Percentiles rank a stretch among this genome's conserved stretches.
phyloP scores from a whole-genome alignment of 53 echinoderm and acorn worm species.

The Antedon mediterranea region DNA sequence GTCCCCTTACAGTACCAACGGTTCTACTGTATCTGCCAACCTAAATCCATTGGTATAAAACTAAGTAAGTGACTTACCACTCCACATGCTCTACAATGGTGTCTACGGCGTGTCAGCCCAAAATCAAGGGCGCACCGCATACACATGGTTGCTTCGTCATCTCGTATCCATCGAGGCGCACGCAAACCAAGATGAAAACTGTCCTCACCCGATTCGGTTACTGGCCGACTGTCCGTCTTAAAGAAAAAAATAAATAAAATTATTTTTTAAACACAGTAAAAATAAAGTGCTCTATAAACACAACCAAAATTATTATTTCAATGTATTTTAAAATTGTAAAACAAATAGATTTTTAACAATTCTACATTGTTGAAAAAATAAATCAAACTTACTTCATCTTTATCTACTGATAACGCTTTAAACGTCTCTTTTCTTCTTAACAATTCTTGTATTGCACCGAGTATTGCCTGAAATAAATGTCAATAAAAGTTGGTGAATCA shows the following conservation, averaged over 20 bases:
- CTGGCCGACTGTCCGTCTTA: background rate
- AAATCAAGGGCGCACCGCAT: conserved; percentile 86
- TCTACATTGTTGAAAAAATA: no score
- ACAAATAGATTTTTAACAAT: no score
- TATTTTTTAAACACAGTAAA: no score
- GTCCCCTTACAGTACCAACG: no score
- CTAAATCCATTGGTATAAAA: no score
- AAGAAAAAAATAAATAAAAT: no score
- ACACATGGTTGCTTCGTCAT: conserved; percentile 83
- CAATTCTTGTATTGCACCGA: conserved; percentile 54
- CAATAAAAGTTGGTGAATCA: no score
- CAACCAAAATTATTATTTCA: no score
- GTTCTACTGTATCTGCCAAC: no score
- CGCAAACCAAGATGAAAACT: conserved; percentile 30
- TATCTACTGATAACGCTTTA: conserved; percentile 14
- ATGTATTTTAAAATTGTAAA: no score
- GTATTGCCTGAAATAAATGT: conserved; percentile 40
- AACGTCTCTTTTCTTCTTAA: conserved; percentile 74
- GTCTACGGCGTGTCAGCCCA: conserved; percentile 48
- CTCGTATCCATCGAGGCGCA: conserved; percentile 46
- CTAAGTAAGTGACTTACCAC: conserved; percentile 42
- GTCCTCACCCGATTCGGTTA: background rate
- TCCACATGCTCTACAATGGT: conserved; percentile 86
- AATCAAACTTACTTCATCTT: background rate
- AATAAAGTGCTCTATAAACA: no score